phyloP scores from a whole-genome alignment of 2,113 vertebrate genomes.

The Bubalus kerabau region DNA sequence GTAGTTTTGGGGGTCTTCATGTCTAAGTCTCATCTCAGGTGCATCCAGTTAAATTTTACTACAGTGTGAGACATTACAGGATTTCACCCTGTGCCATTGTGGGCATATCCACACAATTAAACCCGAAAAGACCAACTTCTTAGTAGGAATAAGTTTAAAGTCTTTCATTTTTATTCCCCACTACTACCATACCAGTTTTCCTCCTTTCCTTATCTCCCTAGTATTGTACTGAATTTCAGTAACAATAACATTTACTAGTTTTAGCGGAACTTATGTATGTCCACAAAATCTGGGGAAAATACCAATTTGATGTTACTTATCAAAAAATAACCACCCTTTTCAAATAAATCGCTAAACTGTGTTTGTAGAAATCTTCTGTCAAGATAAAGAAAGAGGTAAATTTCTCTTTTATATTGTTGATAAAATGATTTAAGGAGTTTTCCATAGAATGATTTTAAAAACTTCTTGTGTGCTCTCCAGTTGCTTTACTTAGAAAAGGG shows the following conservation, averaged over 20 bases:
- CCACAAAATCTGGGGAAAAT: neutral
- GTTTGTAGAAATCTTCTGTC: neutral
- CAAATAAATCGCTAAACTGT: neutral
- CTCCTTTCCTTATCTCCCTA: neutral
- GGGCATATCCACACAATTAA: neutral
- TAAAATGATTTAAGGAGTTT: neutral
- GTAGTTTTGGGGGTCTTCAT: neutral
- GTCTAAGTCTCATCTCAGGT: neutral
- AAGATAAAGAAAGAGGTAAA: neutral
- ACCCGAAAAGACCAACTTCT: neutral
- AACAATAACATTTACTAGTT: neutral
- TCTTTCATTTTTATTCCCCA: neutral
- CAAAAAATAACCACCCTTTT: neutral
- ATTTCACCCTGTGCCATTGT: neutral
- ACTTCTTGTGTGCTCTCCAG: neutral
- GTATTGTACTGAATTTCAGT: neutral
- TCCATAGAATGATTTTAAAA: neutral
- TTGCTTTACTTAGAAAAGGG: neutral
- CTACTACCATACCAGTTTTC: neutral
- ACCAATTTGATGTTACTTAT: neutral
- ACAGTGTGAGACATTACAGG: neutral
- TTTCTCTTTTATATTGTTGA: neutral
- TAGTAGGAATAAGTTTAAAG: neutral
- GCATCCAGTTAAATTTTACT: neutral
- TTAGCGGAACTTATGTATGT: neutral